These are phyloP conservation scores for Melanostoma mellinum DNA, from an alignment of 2,888 invertebrate genomes.

Conservation along the genomic window DNA sequence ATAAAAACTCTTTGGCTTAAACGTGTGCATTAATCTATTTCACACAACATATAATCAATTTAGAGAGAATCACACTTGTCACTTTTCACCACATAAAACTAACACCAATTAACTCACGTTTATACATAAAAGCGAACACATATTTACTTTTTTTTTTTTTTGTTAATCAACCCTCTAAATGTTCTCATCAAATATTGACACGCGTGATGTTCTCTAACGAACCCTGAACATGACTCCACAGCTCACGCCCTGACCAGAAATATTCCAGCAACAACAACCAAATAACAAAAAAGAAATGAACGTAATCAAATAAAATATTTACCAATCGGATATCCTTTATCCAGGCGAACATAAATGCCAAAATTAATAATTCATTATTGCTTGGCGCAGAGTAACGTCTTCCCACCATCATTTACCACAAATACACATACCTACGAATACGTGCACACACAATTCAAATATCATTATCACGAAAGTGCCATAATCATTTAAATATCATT, in stretches of 20 bases:
- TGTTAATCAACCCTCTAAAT: slow-evolving; percentile 43
- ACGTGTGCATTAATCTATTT: too few species aligned
- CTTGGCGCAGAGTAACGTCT: slow-evolving; percentile 8
- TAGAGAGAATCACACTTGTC: slow-evolving; percentile 7
- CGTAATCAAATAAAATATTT: slow-evolving; percentile 62
- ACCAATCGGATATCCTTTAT: slow-evolving; percentile 66
- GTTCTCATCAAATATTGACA: slow-evolving; percentile 57
- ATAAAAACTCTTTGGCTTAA: too few species aligned
- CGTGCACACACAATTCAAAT: slow-evolving; percentile 30
- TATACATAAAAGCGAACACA: neutral
- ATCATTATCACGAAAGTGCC: slow-evolving; percentile 65
- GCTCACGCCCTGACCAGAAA: slow-evolving; percentile 23
- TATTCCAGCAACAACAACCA: neutral
- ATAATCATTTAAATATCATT: slow-evolving; percentile 71
- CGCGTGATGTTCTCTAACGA: slow-evolving; percentile 27
- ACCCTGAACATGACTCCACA: slow-evolving; percentile 8
- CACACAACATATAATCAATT: too few species aligned
- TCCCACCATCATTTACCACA: neutral
- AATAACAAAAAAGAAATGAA: slow-evolving; percentile 23
- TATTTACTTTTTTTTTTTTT: slow-evolving; percentile 20
- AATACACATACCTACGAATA: slow-evolving; percentile 1
- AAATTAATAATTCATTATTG: slow-evolving; percentile 65
- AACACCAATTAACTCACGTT: slow-evolving; percentile 42
- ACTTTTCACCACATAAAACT: slow-evolving; percentile 22
- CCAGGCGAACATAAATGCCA: slow-evolving; percentile 47